These are phyloP conservation scores for Meriones unguiculatus DNA, from an alignment of 2,113 vertebrate species.

Conservation along the genomic window DNA sequence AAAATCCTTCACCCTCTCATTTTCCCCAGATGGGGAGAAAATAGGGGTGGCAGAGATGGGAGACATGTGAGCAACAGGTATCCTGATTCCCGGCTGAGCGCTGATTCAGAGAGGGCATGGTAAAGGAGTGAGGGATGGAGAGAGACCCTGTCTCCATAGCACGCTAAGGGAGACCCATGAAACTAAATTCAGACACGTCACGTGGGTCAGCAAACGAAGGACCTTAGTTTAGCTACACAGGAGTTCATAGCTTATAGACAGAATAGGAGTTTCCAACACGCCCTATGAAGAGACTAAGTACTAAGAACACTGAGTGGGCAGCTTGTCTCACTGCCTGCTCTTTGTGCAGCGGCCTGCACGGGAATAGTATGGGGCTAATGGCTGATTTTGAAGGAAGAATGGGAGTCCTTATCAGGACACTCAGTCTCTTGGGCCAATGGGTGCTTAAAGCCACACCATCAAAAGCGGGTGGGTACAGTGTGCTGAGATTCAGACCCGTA, in stretches of 20 bases:
- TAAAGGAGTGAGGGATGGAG: background rate
- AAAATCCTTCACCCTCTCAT: background rate
- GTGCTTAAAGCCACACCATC: background rate
- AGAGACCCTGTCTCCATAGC: background rate
- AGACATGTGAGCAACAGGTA: background rate
- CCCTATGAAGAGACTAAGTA: background rate
- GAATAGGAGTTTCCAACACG: background rate
- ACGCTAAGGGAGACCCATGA: background rate
- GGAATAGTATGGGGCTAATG: background rate
- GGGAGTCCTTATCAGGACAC: background rate
- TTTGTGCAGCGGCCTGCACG: background rate
- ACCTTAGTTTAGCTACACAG: background rate
- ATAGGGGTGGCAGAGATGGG: background rate
- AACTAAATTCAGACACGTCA: background rate
- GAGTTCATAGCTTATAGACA: background rate
- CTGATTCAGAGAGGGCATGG: background rate
- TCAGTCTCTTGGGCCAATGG: background rate
- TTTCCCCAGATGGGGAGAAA: background rate
- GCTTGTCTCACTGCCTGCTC: background rate
- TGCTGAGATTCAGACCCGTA: too few species aligned
- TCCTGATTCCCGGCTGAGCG: background rate
- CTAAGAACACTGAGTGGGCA: background rate
- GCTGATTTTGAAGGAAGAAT: background rate
- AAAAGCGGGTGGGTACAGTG: background rate
- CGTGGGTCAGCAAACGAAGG: background rate